Base-by-base conservation (phyloP, 2,113 vertebrate species). In the Silurus meridionalis region DNA sequence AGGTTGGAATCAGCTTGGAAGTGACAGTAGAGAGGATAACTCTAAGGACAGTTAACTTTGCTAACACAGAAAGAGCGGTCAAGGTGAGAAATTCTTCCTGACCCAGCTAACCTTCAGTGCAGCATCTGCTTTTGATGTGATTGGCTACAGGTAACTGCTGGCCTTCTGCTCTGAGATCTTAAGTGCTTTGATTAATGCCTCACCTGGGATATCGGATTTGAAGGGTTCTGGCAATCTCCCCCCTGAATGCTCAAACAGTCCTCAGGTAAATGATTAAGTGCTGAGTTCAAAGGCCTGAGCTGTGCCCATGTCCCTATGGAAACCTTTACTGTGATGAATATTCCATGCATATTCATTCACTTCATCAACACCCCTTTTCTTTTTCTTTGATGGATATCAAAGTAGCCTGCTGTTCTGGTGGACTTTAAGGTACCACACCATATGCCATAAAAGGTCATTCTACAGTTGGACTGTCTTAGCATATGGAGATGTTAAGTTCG, bases 321-420 rank as follows among this genome's bases (percentile, higher is more conserved):
- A 90, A 88, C 91, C 92, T 91, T 91, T 89, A 90, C 92, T 90
- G 88, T 88, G 89, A 93, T 89, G 87, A 92, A 93, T 91, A 90
- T 81, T 69, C 83, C 81, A 93, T 95, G 92, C 94, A 95, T 95
- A 95, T 95, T 93, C 91, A 94, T 66, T 60, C 3, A 37, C 83
- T 75, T 50, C 90, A 77, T 90, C 87, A 80, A 66, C 80, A 78
- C 25, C n/a, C 25, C 89, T 89, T 37, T 84, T 91, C 88, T 88
- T 92, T 85, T 85, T 85, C 87, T 87, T 89, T 89, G 92, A 92
- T 84, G 88, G 84, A 64, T 85, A 89, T 88, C 83, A 46, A 74
- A 89, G 86, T 87, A 89, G 88, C 91, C 92, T 83, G 90, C 94
- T 94, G 93, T 89, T 93, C 88, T n/a, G 79, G 55, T 64, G n/a